Percentiles rank a stretch among this genome's conserved stretches.
phyloP scores from a whole-genome alignment of 1,140 invertebrate genomes.

The Drosophila pseudoobscura region DNA sequence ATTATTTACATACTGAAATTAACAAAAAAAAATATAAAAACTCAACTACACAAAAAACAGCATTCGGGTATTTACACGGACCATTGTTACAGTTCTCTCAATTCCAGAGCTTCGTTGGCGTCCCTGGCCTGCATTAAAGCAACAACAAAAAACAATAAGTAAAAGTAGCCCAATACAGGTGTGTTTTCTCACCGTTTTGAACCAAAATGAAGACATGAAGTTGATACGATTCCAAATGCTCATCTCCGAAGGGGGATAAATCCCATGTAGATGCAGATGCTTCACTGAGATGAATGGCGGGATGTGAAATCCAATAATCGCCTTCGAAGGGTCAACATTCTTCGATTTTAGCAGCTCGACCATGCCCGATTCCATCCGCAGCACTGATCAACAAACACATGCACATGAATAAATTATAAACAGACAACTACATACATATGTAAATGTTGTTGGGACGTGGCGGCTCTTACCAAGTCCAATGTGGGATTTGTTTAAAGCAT shows the following conservation, averaged over 20 bases:
- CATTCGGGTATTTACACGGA: too few species aligned
- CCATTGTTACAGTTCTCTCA: conserved; percentile 40
- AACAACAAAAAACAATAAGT: neutral
- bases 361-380: conserved; percentile 61
- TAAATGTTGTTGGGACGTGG: neutral
- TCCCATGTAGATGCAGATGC: conserved; percentile 95
- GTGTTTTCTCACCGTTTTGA: conserved; percentile 89
- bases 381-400: conserved; percentile 28
- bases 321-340: conserved; percentile 84
- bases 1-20: too few species aligned
- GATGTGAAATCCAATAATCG: conserved; percentile 94
- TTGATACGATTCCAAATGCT: conserved; percentile 87
- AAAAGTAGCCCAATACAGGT: neutral
- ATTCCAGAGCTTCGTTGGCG: conserved; percentile 15
- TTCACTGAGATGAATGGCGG: conserved; percentile 93
- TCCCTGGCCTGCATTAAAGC: conserved; percentile 32
- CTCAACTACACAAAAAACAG: too few species aligned
- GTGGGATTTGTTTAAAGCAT: conserved; percentile 86
- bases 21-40: too few species aligned
- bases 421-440: too few species aligned
- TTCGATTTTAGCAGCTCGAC: conserved; percentile 67
- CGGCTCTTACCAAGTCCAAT: conserved; percentile 86
- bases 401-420: neutral
- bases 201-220: conserved; percentile 92
- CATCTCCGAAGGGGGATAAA: conserved; percentile 91